phyloP scores from a whole-genome alignment of 2,797 vertebrate species.

The Gallinago solitaria region DNA sequence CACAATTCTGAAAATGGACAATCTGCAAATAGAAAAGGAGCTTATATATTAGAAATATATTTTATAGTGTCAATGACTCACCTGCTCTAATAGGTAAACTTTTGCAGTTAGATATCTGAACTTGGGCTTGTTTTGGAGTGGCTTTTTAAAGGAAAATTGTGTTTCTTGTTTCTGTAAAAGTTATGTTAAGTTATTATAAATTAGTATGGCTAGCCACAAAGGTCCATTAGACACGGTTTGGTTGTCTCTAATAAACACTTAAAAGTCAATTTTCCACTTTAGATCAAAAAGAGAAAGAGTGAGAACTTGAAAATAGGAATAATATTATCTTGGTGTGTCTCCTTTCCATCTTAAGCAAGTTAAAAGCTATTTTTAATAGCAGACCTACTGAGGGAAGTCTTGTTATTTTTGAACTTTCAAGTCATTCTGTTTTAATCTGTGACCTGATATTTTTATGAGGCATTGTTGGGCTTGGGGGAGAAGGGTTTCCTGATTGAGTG shows the following conservation, averaged over 20 bases:
- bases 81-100: background rate
- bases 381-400: background rate
- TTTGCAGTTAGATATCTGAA: background rate
- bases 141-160: background rate
- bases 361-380: constrained; percentile 56
- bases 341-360: constrained; percentile 31
- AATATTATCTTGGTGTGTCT: constrained; percentile 42
- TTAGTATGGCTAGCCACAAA: background rate
- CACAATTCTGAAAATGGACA: background rate
- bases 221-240: background rate
- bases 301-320: constrained; percentile 41
- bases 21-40: background rate
- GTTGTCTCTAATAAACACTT: constrained; percentile 6
- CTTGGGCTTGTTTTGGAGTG: rapidly evolving
- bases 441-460: constrained; percentile 69
- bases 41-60: background rate
- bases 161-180: background rate
- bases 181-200: background rate
- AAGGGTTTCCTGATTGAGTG: constrained; percentile 46
- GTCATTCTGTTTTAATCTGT: constrained; percentile 61
- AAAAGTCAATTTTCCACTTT: constrained; percentile 43
- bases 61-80: background rate
- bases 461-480: constrained; percentile 31
- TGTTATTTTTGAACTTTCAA: constrained; percentile 53
- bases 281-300: constrained; percentile 50